phyloP scores from a whole-genome alignment of 2,113 vertebrate genomes.

The Alouatta palliata region DNA sequence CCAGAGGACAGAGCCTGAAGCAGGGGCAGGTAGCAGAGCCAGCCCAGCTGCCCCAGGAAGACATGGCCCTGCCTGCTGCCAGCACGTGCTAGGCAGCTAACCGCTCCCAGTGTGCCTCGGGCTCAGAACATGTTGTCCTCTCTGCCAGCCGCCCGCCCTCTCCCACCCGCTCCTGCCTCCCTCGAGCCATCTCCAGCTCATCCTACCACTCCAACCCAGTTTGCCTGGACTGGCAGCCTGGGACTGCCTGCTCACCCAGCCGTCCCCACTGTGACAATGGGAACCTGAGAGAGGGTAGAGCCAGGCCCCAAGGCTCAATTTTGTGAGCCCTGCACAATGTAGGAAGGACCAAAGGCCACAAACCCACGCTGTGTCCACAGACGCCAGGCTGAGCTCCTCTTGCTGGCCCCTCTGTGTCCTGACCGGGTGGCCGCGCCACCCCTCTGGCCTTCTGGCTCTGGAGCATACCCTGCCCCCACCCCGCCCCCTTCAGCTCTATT shows the following conservation, averaged over 20 bases:
- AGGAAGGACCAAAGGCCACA: rapidly evolving
- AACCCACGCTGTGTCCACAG: rapidly evolving
- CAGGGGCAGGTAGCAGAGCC: too few relatives aligned
- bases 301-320: background rate
- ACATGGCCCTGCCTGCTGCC: rapidly evolving
- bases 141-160: background rate
- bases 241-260: background rate
- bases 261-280: too few relatives aligned
- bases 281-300: background rate
- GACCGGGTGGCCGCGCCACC: background rate
- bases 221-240: background rate
- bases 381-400: rapidly evolving
- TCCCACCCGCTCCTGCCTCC: background rate
- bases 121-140: background rate
- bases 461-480: background rate
- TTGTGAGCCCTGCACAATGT: rapidly evolving
- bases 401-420: background rate
- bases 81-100: background rate
- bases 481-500: background rate
- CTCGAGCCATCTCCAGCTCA: background rate
- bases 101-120: background rate
- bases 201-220: background rate
- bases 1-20: background rate
- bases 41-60: background rate
- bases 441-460: background rate